Percentiles rank a stretch among this genome's conserved stretches.
phyloP scores from a whole-genome alignment of 1,140 invertebrate species.

The Drosophila parabipectinata region DNA sequence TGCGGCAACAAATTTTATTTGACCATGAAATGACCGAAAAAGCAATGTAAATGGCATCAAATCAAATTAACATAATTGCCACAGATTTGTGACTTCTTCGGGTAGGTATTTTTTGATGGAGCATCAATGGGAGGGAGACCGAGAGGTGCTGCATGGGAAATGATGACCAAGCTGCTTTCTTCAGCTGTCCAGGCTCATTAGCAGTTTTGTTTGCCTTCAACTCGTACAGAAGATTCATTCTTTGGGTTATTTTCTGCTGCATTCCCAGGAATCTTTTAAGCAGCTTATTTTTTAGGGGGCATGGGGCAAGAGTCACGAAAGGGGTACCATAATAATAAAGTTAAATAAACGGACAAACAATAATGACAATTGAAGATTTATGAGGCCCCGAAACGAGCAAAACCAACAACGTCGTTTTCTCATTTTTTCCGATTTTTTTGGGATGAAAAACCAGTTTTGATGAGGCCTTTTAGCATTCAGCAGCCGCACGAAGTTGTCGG shows the following conservation, averaged over 20 bases:
- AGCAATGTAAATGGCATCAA: constrained; percentile 52
- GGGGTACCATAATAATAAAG: constrained; percentile 59
- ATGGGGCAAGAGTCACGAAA: constrained; percentile 12
- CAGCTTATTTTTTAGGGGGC: constrained; percentile 20
- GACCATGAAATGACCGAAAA: constrained; percentile 54
- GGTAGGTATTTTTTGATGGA: background rate
- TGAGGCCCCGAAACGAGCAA: constrained; percentile 35
- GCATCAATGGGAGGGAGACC: background rate
- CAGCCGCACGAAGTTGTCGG: constrained; percentile 66
- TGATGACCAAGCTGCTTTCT: constrained; percentile 35
- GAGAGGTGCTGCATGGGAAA: background rate
- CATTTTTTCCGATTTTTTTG: constrained; percentile 11
- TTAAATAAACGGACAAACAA: constrained; percentile 72
- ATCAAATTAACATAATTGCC: constrained; percentile 80
- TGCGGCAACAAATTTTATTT: constrained; percentile 77
- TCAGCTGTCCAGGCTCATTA: constrained; percentile 52
- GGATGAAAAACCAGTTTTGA: constrained; percentile 44
- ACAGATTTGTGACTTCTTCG: constrained; percentile 62
- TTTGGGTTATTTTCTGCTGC: constrained; percentile 30
- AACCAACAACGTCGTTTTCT: constrained; percentile 10
- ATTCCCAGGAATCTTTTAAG: constrained; percentile 41
- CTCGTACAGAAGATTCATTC: constrained; percentile 28
- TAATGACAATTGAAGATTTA: constrained; percentile 76
- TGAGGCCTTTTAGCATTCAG: constrained; percentile 45
- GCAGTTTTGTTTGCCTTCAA: constrained; percentile 34